phyloP scores from a whole-genome alignment of 2,888 invertebrate species.

The Conchocele bisecta region DNA sequence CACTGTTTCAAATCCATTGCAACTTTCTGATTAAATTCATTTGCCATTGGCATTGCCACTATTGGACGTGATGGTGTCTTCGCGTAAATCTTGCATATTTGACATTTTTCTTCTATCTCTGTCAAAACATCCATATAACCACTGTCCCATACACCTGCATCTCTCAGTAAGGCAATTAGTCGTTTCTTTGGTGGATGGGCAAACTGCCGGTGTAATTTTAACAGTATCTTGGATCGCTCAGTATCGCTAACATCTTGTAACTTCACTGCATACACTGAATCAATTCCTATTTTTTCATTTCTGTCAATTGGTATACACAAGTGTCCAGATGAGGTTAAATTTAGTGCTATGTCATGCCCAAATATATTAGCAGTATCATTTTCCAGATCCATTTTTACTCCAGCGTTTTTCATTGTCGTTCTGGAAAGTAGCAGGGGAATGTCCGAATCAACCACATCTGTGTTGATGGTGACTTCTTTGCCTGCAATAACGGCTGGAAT shows the following conservation, averaged over 20 bases:
- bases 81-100: conserved; percentile 32
- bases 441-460: conserved; percentile 51
- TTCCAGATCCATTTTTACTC: conserved; percentile 20
- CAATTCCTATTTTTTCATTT: conserved; percentile 19
- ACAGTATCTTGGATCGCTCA: background rate
- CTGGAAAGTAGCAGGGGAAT: conserved; percentile 37
- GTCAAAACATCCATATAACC: conserved; percentile 20
- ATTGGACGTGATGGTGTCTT: conserved; percentile 40
- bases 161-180: conserved; percentile 22
- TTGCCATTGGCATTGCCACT: conserved; percentile 29
- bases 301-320: conserved; percentile 41
- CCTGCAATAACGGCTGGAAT: conserved; percentile 40
- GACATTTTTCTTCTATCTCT: conserved; percentile 29
- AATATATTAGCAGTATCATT: conserved; percentile 25
- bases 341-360: conserved; percentile 4
- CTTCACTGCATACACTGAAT: conserved; percentile 29
- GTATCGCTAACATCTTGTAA: conserved; percentile 14
- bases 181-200: conserved; percentile 35
- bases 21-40: conserved; percentile 25
- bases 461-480: conserved; percentile 19
- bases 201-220: conserved; percentile 55
- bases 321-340: conserved; percentile 31
- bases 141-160: conserved; percentile 41
- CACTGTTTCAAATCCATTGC: conserved; percentile 15
- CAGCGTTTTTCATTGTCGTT: conserved; percentile 33